Evolutionary conservation across 1,140 invertebrate genomes (phyloP).

Genomic region (Cherax destructor): DNA sequence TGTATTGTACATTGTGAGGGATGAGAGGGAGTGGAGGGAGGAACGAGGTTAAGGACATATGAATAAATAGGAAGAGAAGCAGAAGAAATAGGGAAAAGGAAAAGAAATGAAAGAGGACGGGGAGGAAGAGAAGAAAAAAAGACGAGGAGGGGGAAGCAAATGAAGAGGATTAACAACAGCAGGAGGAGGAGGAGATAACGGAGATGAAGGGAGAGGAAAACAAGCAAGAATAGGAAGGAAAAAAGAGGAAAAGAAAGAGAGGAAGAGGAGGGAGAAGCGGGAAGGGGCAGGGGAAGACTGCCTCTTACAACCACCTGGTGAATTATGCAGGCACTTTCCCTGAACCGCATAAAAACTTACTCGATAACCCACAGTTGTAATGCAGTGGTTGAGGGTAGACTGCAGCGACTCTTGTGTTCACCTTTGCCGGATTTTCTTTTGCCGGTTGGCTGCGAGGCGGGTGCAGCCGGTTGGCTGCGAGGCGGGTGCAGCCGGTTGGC

Average conservation of each 20-base stretch:
- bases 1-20: too few relatives aligned
- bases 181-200: too few relatives aligned
- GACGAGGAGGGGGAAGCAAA: too few relatives aligned
- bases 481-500: too few relatives aligned
- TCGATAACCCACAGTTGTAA: slow-evolving; percentile 40
- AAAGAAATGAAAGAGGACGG: too few relatives aligned
- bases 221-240: too few relatives aligned
- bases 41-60: neutral
- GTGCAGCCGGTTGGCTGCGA: neutral
- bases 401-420: too few relatives aligned
- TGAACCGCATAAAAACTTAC: slow-evolving; percentile 25
- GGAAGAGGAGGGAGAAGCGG: slow-evolving; percentile 2
- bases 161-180: too few relatives aligned
- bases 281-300: neutral
- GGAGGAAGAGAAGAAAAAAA: too few relatives aligned
- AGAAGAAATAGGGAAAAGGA: neutral
- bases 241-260: too few relatives aligned
- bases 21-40: neutral
- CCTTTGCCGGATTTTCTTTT: too few relatives aligned
- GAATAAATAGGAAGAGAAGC: neutral
- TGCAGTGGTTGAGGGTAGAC: neutral
- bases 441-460: neutral
- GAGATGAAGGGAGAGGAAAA: too few relatives aligned
- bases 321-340: slow-evolving; percentile 23
- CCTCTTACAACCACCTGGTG: slow-evolving; percentile 27